A percentile compares a stretch with the other conserved stretches of the same genome.
Evolutionary conservation across 2,113 vertebrate genomes (phyloP).

Genomic region (Hippocampus guttulatus): DNA sequence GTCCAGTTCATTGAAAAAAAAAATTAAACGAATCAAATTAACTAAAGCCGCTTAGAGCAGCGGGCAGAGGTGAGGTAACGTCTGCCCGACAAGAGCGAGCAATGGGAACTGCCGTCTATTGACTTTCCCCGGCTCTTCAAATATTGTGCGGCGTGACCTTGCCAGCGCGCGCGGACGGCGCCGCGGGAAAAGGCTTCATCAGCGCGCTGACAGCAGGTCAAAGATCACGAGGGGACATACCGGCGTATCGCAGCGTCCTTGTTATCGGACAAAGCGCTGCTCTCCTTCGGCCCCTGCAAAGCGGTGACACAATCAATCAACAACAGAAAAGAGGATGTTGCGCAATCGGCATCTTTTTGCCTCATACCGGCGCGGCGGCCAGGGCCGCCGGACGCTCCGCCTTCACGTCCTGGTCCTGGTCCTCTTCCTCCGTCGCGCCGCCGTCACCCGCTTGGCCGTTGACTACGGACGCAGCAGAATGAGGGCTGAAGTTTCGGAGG

Average conservation of each 20-base stretch:
- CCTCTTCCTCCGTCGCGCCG: constrained; percentile 74
- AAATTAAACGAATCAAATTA: too few species aligned
- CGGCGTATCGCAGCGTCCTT: constrained; percentile 48
- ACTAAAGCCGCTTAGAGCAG: not conserved
- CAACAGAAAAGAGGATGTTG: not conserved
- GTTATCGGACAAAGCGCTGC: constrained; percentile 31
- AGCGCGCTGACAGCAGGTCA: not conserved
- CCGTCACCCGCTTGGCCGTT: constrained; percentile 75
- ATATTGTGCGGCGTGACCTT: constrained; percentile 44
- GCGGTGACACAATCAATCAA: constrained; percentile 11
- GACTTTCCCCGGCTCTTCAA: constrained; percentile 69
- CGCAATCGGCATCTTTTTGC: not conserved
- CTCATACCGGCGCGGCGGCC: constrained; percentile 50
- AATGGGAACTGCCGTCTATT: constrained; percentile 46
- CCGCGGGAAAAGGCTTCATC: not conserved
- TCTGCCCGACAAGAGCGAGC: not conserved
- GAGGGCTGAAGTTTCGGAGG: not conserved
- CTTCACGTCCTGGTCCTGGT: constrained; percentile 69
- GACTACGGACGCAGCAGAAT: constrained; percentile 40
- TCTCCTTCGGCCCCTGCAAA: constrained; percentile 58
- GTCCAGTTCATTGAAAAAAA: too few species aligned
- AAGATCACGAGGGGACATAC: constrained; percentile 32
- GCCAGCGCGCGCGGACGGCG: constrained; percentile 10
- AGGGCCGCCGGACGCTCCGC: constrained; percentile 16
- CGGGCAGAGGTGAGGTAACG: not conserved